Evolutionary conservation across 53 echinoderm and acorn worm genomes (phyloP).

Genomic region (Arbacia lixula): DNA sequence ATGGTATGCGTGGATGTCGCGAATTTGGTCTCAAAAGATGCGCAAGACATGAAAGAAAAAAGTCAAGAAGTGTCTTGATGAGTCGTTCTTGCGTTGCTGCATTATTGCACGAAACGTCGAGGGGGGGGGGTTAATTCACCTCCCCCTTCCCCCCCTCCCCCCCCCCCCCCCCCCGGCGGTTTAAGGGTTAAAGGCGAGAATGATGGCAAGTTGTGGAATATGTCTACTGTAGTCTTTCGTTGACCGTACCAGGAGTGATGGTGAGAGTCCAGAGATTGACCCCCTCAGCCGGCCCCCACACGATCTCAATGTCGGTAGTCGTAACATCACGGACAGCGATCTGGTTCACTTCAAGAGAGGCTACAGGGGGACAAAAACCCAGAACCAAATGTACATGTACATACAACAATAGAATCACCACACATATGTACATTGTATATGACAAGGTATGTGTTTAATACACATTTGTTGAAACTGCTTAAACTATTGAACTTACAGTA

Average conservation of each 20-base stretch:
- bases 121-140: no score
- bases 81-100: no score
- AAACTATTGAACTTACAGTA: no score
- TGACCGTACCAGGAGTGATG: constrained; percentile 11
- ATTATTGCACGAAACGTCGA: no score
- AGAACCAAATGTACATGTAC: neutral
- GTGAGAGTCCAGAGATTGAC: constrained; percentile 36
- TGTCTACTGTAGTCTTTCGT: neutral
- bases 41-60: no score
- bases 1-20: no score
- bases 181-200: neutral
- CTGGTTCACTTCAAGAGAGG: constrained; percentile 5
- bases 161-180: neutral
- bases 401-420: no score
- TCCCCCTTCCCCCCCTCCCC: no score
- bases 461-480: neutral
- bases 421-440: no score
- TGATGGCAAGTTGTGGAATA: neutral
- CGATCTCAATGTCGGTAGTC: constrained; percentile 60
- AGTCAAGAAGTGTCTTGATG: no score
- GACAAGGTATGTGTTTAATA: neutral
- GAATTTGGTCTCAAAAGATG: no score
- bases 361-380: neutral
- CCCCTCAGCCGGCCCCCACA: constrained; percentile 59
- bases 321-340: constrained; percentile 29